Evolutionary conservation across 1,140 invertebrate genomes (phyloP), one percentile per base, ranked within the genome.

Genomic region (Drosophila cardini): DNA sequence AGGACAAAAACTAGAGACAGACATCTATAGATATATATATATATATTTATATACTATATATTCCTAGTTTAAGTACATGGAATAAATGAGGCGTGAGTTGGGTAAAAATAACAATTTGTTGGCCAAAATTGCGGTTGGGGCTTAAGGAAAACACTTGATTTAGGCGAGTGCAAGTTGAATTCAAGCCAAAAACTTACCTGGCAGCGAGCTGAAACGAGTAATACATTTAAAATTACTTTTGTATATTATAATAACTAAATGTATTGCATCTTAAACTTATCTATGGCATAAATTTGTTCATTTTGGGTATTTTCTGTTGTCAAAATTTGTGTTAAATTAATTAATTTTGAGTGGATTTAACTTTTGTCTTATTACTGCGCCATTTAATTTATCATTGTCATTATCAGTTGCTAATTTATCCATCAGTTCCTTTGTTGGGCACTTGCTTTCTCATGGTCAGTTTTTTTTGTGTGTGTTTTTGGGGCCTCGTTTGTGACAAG

Each of bases 351-450:
- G 11, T 10, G 40, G 67, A 48, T 15, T 30, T 58, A 36, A 48
- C 11, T 32, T 34, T 34, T 69, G 50, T 52, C 52, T 57, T 65
- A 64, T 30, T 64, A 32, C 21, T 43, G 46, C 38, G 53, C 16
- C 46, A 57, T 57, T 78, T 78, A 83, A 82, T 83, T 78, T 50
- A 75, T 82, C 79, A 83, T 61, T 82, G 64, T 79, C 65, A 74
- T 71, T 75, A 83, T 83, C 65, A 75, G 64, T 63, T 70, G 56
- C 60, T 67, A 71, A 75, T 78, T 82, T 70, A 58, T 72, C 46
- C 42, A 36, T 71, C 73, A 64, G 11, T 74, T 79, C 45, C 32
- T 18, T 60, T 55, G 43, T 43, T 32, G 15, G 5, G 9, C 26
- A 6, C 53, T 52, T 52, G 9, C 53, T 52, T 52, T 36, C 16